phyloP scores from a whole-genome alignment of 2,888 invertebrate species.

The Cheilosia vulpina region DNA sequence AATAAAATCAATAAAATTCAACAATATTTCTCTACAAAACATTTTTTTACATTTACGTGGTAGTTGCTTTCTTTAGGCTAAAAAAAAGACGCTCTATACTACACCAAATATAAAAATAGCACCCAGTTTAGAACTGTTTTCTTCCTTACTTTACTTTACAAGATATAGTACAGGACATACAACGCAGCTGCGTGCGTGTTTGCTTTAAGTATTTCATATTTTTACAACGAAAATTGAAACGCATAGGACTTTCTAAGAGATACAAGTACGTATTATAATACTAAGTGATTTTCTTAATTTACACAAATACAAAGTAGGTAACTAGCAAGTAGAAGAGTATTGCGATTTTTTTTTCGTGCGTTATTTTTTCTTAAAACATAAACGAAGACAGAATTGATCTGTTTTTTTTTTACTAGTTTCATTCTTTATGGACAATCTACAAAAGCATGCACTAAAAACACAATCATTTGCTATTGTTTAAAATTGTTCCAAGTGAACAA shows the following conservation, averaged over 20 bases:
- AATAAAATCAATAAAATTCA: conserved; percentile 75
- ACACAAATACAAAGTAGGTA: conserved; percentile 63
- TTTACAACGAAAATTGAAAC: conserved; percentile 56
- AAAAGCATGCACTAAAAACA: no score
- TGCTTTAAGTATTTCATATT: conserved; percentile 30
- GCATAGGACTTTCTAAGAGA: conserved; percentile 62
- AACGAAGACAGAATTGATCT: conserved; percentile 69
- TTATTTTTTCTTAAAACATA: conserved; percentile 57
- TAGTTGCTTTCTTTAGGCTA: conserved; percentile 66
- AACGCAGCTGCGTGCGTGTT: background rate
- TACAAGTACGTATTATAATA: conserved; percentile 69
- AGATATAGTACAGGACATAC: conserved; percentile 51
- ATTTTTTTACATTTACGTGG: conserved; percentile 68
- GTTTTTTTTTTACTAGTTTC: background rate
- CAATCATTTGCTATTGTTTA: no score
- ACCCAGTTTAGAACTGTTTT: conserved; percentile 65
- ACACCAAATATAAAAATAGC: conserved; percentile 73
- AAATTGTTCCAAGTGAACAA: no score
- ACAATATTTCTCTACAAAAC: conserved; percentile 75
- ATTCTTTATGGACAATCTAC: no score
- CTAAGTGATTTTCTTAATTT: conserved; percentile 69
- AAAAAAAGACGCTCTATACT: conserved; percentile 53
- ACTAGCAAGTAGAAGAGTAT: conserved; percentile 71
- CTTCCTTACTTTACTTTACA: conserved; percentile 54
- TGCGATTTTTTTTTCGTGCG: conserved; percentile 41